These are phyloP conservation scores for Acromyrmex heyeri DNA, from an alignment of 1,140 invertebrate genomes.

Conservation along the genomic window DNA sequence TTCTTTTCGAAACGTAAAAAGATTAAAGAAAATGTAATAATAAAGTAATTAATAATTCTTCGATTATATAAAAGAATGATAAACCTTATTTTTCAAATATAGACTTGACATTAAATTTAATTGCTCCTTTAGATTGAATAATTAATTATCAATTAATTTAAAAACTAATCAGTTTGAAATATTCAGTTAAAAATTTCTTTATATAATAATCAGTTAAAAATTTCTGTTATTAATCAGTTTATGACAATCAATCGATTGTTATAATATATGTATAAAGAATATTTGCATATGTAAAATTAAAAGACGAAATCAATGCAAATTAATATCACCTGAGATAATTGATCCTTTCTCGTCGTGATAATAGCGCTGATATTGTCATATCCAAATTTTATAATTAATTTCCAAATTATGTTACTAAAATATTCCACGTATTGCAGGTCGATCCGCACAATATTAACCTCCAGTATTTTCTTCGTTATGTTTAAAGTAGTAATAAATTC, in stretches of 20 bases:
- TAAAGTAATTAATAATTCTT: not conserved
- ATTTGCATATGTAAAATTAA: not conserved
- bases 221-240: not conserved
- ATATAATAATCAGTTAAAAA: not conserved
- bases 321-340: not conserved
- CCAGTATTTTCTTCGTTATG: not conserved
- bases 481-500: not conserved
- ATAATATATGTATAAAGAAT: not conserved
- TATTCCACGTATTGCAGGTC: not conserved
- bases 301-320: not conserved
- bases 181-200: not conserved
- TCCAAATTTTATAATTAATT: conserved; percentile 8
- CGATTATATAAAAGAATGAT: not conserved
- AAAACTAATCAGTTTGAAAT: not conserved
- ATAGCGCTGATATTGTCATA: not conserved
- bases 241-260: not conserved
- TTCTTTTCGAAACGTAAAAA: no score
- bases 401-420: not conserved
- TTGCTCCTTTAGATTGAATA: not conserved
- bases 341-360: not conserved
- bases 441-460: not conserved
- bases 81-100: not conserved
- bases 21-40: not conserved
- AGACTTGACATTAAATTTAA: not conserved
- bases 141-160: not conserved